These are phyloP conservation scores for Catostomus latipinnis DNA, from an alignment of 2,797 vertebrate genomes.

Conservation along the genomic window DNA sequence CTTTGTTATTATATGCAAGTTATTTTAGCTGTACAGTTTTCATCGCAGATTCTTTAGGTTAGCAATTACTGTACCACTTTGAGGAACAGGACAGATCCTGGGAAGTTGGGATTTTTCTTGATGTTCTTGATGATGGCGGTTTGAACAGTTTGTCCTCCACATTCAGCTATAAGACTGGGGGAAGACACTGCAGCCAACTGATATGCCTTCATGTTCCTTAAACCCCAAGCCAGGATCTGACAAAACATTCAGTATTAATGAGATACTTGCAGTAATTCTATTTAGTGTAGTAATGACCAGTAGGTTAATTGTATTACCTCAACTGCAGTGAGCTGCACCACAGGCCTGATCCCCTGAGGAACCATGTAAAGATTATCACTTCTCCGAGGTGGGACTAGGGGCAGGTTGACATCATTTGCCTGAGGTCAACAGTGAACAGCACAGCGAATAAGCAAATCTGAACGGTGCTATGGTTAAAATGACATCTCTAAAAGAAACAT, in stretches of 20 bases:
- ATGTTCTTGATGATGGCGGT: conserved; percentile 94
- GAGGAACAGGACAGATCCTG: conserved; percentile 93
- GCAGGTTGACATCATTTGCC: conserved; percentile 84
- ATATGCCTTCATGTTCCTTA: conserved; percentile 96
- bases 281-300: conserved; percentile 5
- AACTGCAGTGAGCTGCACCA: conserved; percentile 96
- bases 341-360: conserved; percentile 94
- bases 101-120: conserved; percentile 96
- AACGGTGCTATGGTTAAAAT: conserved; percentile 13
- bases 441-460: conserved; percentile 27
- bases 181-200: conserved; percentile 90
- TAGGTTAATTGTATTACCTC: conserved; percentile 82
- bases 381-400: conserved; percentile 90
- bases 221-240: conserved; percentile 95
- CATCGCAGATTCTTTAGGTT: not conserved
- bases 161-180: conserved; percentile 94
- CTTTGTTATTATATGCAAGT: not conserved
- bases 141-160: conserved; percentile 89
- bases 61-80: conserved; percentile 86
- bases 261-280: conserved; percentile 32
- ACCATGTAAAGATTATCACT: conserved; percentile 94
- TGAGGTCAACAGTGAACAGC: conserved; percentile 42
- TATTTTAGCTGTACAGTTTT: too few relatives aligned
- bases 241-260: conserved; percentile 8
- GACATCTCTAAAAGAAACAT: not conserved